phyloP scores from a whole-genome alignment of 2,113 vertebrate species.

The Microcebus tavaratra region DNA sequence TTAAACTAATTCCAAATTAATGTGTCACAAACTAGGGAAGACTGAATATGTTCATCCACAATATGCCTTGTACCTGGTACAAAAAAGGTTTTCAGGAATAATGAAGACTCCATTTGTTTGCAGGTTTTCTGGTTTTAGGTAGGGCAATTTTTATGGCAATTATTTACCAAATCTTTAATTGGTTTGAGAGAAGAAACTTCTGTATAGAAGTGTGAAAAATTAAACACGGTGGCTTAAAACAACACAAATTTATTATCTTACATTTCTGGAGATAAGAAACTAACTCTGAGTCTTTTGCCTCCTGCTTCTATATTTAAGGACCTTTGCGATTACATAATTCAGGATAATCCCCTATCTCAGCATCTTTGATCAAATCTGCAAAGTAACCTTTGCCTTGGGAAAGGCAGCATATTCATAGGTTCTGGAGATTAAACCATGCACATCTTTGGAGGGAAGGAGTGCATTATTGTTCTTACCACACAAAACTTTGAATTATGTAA shows the following conservation, averaged over 20 bases:
- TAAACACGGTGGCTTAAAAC: background rate
- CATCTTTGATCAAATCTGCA: background rate
- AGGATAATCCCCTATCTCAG: background rate
- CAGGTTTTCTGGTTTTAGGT: background rate
- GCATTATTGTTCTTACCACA: background rate
- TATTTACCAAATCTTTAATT: background rate
- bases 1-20: background rate
- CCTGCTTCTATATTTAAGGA: background rate
- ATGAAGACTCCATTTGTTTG: background rate
- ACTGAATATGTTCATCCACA: background rate
- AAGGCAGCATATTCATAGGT: background rate
- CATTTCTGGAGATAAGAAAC: background rate
- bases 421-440: background rate
- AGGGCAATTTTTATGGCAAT: background rate
- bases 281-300: background rate
- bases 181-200: background rate
- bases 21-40: background rate
- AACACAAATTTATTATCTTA: background rate
- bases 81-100: background rate
- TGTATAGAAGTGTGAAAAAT: background rate
- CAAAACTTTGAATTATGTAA: background rate
- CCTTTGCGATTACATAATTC: background rate
- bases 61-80: background rate
- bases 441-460: fast-evolving
- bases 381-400: background rate